A percentile compares a stretch with the other conserved stretches of the same genome.
phyloP scores from a whole-genome alignment of 2,797 vertebrate species.

The Hyperoplus immaculatus region DNA sequence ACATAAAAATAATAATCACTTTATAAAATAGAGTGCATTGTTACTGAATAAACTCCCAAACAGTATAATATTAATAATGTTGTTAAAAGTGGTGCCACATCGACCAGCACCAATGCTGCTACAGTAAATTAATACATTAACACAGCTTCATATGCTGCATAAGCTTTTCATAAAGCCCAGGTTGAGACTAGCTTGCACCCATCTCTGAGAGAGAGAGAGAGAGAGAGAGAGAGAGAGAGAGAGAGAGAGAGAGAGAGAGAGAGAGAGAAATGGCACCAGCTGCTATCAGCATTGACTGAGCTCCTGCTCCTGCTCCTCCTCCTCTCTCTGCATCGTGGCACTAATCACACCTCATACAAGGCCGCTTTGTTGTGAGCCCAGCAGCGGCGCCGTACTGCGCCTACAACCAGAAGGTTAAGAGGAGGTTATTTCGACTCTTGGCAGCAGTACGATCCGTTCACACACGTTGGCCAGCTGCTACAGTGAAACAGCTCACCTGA shows the following conservation, averaged over 20 bases:
- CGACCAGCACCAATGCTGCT: not conserved
- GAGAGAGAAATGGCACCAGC: not conserved
- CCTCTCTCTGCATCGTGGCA: constrained; percentile 51
- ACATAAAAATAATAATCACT: too few relatives aligned
- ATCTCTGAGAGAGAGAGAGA: too few relatives aligned
- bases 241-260: too few relatives aligned
- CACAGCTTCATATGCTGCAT: not conserved
- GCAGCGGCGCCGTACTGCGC: constrained; percentile 41
- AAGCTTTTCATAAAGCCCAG: not conserved
- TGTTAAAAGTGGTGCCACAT: not conserved
- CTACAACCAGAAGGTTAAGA: constrained; percentile 73
- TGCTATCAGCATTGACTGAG: not conserved
- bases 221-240: too few relatives aligned
- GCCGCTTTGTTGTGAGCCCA: constrained; percentile 60
- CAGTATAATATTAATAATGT: not conserved
- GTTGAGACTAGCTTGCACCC: too few relatives aligned
- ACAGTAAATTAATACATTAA: not conserved
- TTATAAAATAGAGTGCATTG: not conserved
- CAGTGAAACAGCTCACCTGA: not conserved
- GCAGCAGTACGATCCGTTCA: constrained; percentile 52
- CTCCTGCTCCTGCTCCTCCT: constrained; percentile 45
- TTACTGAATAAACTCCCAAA: not conserved
- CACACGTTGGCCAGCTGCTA: constrained; percentile 1
- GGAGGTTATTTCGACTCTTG: constrained; percentile 65
- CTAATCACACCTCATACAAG: constrained; percentile 48